phyloP scores from a whole-genome alignment of 2,888 invertebrate species.

The Andricus quercusramuli region DNA sequence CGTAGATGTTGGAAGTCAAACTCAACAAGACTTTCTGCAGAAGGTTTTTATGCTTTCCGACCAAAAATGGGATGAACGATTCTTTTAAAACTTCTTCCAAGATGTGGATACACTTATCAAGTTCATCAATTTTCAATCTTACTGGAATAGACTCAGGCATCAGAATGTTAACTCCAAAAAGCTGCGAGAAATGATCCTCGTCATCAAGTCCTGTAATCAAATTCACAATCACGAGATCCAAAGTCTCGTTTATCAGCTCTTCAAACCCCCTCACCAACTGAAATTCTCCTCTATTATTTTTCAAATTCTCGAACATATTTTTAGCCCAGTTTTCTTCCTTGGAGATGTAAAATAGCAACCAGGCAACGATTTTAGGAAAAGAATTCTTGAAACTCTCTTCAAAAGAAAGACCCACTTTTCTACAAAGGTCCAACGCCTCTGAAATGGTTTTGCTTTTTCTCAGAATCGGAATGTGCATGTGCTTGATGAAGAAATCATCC shows the following conservation, averaged over 20 bases:
- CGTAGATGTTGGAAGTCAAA: constrained; percentile 79
- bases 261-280: constrained; percentile 62
- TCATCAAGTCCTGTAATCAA: constrained; percentile 74
- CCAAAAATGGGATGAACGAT: constrained; percentile 61
- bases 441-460: constrained; percentile 72
- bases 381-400: constrained; percentile 68
- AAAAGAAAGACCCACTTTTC: constrained; percentile 62
- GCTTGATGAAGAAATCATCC: constrained; percentile 77
- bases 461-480: constrained; percentile 76
- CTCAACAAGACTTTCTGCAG: constrained; percentile 81
- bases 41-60: constrained; percentile 77
- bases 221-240: constrained; percentile 72
- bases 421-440: constrained; percentile 68
- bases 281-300: constrained; percentile 65
- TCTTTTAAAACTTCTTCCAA: constrained; percentile 78
- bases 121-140: constrained; percentile 77
- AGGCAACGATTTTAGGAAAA: constrained; percentile 65
- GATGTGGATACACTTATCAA: constrained; percentile 78
- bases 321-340: constrained; percentile 55
- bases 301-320: constrained; percentile 63
- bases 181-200: constrained; percentile 78
- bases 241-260: constrained; percentile 66
- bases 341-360: constrained; percentile 56
- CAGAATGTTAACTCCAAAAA: constrained; percentile 73
- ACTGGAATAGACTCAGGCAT: constrained; percentile 76